Evolutionary conservation across 2,888 invertebrate genomes (phyloP), one percentile per base, ranked within the genome.

Genomic region (Aplocera efformata): DNA sequence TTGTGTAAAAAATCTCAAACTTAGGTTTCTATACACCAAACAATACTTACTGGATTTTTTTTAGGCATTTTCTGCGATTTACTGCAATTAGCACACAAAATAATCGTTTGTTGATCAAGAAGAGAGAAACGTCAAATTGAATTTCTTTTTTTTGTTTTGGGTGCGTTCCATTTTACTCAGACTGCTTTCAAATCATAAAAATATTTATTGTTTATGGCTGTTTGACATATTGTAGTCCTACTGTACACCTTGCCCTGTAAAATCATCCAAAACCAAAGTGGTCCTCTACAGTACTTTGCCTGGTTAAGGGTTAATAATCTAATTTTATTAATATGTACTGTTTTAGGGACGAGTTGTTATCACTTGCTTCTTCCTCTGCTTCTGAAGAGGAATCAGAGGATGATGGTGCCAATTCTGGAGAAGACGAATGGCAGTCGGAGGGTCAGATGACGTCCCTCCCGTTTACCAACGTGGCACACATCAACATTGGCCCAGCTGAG

Each of bases 1-100:
- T 17, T 17, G 20, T 20, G 29, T 30, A 17, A 30, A 30, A 30
- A 30, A 13, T 30, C 29, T n/a, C 7, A 30, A 30, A 30, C 20
- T 23, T 23, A 23, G 1, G 23, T 23, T 23, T 23, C 23, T 6
- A 23, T 23, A 23, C 23, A 23, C 23, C 23, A 23, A 23, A 23
- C 23, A 23, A 23, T 23, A 23, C 23, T 23, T 23, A 6, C 23
- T 23, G 23, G 23, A 23, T 23, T 23, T 23, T 23, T 23, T 23
- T 23, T 23, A 23, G 23, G 23, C 23, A 23, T 23, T 23, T 23
- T 23, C 23, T 23, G 23, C 23, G 23, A 23, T 23, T 23, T 23
- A 23, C 23, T 23, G 23, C 23, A 23, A 23, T 23, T 23, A 23
- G 23, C 23, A 23, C 23, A 23, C 23, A 23, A 23, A 23, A 23